Evolutionary conservation across 2,113 vertebrate species (phyloP).

Genomic region (Nesogale talazaci): DNA sequence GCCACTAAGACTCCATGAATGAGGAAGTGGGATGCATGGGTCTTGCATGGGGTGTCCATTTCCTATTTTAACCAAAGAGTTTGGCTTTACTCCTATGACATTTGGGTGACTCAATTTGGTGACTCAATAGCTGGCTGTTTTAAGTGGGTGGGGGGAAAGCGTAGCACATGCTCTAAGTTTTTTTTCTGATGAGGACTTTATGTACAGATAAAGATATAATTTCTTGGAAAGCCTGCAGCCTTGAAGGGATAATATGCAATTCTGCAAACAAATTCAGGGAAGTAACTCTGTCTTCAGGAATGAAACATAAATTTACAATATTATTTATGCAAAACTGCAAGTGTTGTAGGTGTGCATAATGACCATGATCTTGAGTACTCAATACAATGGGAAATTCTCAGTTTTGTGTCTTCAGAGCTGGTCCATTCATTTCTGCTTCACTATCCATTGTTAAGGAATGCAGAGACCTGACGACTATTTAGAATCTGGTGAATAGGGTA

Average conservation of each 20-base stretch:
- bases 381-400: neutral
- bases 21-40: neutral
- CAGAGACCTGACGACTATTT: slow-evolving; percentile 15
- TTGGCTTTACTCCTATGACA: neutral
- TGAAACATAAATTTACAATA: neutral
- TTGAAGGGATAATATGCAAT: neutral
- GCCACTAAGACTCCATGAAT: neutral
- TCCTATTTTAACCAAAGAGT: neutral
- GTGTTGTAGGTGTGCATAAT: neutral
- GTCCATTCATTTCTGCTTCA: neutral
- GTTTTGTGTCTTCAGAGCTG: neutral
- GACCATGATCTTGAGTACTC: neutral
- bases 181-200: too few relatives aligned
- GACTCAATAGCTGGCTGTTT: neutral
- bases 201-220: too few relatives aligned
- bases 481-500: neutral
- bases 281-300: slow-evolving; percentile 8
- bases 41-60: neutral
- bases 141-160: too few relatives aligned
- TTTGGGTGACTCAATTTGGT: neutral
- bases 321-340: neutral
- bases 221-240: neutral
- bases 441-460: neutral
- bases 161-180: too few relatives aligned
- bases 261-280: slow-evolving; percentile 2